Base-by-base conservation (phyloP, 2,797 vertebrate genomes). In the Neostethus bicornis region DNA sequence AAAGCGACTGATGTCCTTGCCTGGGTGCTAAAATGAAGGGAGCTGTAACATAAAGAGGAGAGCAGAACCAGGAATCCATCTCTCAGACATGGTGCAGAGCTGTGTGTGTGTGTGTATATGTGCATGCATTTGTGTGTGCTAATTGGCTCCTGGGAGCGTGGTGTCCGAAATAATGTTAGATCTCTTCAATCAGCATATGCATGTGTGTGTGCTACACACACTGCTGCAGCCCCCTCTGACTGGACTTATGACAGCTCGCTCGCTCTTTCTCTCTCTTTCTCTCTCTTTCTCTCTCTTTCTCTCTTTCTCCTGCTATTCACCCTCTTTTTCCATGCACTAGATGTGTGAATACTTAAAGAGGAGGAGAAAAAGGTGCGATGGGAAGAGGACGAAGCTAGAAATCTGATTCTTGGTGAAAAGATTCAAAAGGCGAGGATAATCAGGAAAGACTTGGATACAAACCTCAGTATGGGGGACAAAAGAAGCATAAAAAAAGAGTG, bases 81-180 rank as follows among this genome's bases (percentile, higher is more conserved):
- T 72, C 47, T 77, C 71, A 82, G 84, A 83, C 65, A 61, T 76
- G 69, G 72, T 42, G 70, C 80, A 80, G 76, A 72, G 61, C 43
- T 23, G 42, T 21, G 17, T 47, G 26, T 49, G 35, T 31, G 53
- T 62, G 62, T 66, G 59, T 54, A 14, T 21, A 23, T 7, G 42
- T 42, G 21, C 31, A 20, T 35, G 44, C 35, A 34, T 14, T n/a
- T 35, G 25, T 51, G 67, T 70, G 72, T 68, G 77, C 84, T 88
- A 87, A 87, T 86, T 87, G 84, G 77, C 71, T 89, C 85, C 82
- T 73, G 42, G 79, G 86, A 80, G 80, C 86, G 84, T 50, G 31
- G 70, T 80, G 84, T 84, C 83, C 81, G 66, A 82, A 80, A 81
- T 87, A 87, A 87, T 83, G 88, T 84, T 87, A 83, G 86, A 88